Evolutionary conservation across 2,113 vertebrate genomes (phyloP).

Genomic region (Tupaia chinensis): DNA sequence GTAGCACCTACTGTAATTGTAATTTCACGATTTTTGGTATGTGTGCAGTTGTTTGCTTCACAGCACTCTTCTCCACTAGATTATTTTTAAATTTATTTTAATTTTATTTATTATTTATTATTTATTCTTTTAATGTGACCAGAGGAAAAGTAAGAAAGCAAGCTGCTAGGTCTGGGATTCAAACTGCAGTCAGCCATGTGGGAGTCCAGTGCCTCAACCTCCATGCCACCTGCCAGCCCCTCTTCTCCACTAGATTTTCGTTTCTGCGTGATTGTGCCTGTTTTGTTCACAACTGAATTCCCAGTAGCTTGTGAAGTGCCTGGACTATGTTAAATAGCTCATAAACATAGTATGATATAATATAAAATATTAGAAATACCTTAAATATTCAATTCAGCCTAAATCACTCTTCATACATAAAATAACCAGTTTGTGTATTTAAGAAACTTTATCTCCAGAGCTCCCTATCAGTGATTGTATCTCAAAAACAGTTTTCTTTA

Average conservation of each 20-base stretch:
- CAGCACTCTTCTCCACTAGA: not conserved
- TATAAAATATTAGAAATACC: not conserved
- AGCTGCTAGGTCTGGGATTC: no score
- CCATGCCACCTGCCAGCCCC: not conserved
- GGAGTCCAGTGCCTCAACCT: no score
- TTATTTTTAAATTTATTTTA: not conserved
- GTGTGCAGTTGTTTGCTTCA: not conserved
- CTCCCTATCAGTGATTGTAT: not conserved
- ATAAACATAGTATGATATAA: not conserved
- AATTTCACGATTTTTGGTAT: not conserved
- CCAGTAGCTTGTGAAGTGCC: no score
- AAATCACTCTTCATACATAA: not conserved
- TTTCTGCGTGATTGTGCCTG: not conserved
- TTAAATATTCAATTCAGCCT: not conserved
- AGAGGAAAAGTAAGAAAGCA: no score
- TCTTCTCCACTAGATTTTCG: not conserved
- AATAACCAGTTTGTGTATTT: not conserved
- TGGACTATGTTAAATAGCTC: not conserved
- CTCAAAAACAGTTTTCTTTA: not conserved
- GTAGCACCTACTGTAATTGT: not conserved
- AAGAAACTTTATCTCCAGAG: not conserved
- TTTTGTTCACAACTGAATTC: not conserved
- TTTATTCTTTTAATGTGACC: no score
- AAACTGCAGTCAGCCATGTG: no score
- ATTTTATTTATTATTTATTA: no score